phyloP scores from a whole-genome alignment of 2,797 vertebrate species.

The Anguilla marmorata region DNA sequence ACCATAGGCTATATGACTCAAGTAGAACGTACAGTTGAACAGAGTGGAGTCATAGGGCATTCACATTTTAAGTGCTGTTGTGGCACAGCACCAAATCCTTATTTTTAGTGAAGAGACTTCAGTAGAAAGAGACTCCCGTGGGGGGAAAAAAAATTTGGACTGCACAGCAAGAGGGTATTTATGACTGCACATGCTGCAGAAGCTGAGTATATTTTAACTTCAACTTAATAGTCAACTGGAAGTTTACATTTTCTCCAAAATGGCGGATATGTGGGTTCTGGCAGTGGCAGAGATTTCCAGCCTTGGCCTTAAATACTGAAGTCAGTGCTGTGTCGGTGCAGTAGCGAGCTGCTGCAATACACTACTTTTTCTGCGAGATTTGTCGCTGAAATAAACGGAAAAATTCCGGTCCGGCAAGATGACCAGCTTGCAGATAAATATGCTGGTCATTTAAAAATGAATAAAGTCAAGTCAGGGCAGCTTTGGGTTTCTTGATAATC shows the following conservation, averaged over 20 bases:
- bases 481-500: not conserved
- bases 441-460: not conserved
- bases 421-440: not conserved
- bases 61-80: constrained; percentile 5
- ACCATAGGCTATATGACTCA: not conserved
- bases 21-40: not conserved
- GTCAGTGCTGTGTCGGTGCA: not conserved
- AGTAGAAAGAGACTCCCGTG: not conserved
- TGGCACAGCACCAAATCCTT: constrained; percentile 4
- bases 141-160: not conserved
- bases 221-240: not conserved
- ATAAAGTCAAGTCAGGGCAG: not conserved
- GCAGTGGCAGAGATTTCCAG: not conserved
- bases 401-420: not conserved
- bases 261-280: not conserved
- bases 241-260: not conserved
- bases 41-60: not conserved
- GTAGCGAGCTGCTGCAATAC: not conserved
- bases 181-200: not conserved
- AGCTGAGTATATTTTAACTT: not conserved
- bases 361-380: not conserved
- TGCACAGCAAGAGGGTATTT: not conserved
- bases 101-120: not conserved
- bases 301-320: not conserved
- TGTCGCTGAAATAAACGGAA: not conserved